These are phyloP conservation scores for Pentamera pediparva DNA, from an alignment of 53 echinoderm and acorn worm genomes.

Conservation along the genomic window DNA sequence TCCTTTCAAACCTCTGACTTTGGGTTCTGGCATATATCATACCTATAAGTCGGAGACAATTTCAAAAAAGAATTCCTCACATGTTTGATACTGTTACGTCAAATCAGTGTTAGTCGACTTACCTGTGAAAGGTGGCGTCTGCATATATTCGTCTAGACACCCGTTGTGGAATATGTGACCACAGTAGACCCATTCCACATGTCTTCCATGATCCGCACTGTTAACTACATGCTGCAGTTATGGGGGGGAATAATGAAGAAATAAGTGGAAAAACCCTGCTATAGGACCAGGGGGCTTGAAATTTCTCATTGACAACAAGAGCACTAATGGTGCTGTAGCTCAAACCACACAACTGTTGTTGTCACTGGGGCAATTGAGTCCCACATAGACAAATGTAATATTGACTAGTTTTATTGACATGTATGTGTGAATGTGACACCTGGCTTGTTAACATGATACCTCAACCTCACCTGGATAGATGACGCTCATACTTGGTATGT, in stretches of 20 bases:
- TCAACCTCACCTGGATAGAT: too few relatives aligned
- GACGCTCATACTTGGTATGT: too few relatives aligned
- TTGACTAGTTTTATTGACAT: too few relatives aligned
- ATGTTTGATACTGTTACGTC: neutral
- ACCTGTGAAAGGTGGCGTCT: constrained; percentile 99
- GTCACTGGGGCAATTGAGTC: too few relatives aligned
- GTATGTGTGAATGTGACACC: too few relatives aligned
- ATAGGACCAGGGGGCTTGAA: neutral
- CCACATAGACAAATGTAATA: too few relatives aligned
- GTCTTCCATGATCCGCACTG: constrained; percentile 63
- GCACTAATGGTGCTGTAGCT: neutral
- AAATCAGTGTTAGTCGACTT: neutral
- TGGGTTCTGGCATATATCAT: too few relatives aligned
- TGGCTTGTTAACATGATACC: too few relatives aligned
- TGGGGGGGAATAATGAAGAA: neutral
- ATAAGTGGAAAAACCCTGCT: neutral
- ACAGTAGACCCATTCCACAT: constrained; percentile 97
- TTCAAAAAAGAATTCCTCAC: too few relatives aligned
- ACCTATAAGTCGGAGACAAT: too few relatives aligned
- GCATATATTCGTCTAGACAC: constrained; percentile 88
- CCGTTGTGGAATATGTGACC: constrained; percentile 92
- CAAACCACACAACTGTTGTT: neutral
- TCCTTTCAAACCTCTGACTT: neutral
- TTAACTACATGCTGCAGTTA: constrained; percentile 61
- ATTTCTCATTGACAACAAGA: neutral